Base-by-base conservation (phyloP, 2,113 vertebrate genomes). In the Otus sunia region DNA sequence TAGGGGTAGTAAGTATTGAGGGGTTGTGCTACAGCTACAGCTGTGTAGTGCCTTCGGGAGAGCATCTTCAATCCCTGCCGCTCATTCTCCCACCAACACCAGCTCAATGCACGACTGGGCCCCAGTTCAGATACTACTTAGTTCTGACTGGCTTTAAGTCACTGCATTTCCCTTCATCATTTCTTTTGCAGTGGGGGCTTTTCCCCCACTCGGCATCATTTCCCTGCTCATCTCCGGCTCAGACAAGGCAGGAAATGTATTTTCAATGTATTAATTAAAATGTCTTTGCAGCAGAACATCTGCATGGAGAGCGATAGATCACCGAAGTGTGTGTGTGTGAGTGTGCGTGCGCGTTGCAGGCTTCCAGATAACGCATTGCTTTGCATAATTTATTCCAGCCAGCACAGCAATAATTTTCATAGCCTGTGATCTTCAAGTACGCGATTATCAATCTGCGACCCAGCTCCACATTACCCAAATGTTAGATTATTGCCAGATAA, bases 221-320 rank as follows among this genome's bases (percentile, higher is more conserved):
- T 94, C 66, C 84, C 78, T 64, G 87, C 95, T 97, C 94, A 88
- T 79, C 92, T 88, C 94, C 45, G 37, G 88, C 84, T 86, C 91
- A 88, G 92, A 95, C 87, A 90, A 97, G 90, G 90, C 93, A 95
- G 96, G 94, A 97, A 97, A 96, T 30, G 4, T 90, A 89, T 95
- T 94, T 95, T 96, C 93, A 94, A 94, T 96, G 94, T 94, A 95
- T 96, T 98, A 97, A 98, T 98, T 97, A 97, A 94, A 96, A 82
- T 64, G 86, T 91, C 93, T 97, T 95, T 96, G 92, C 92, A 81
- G 95, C 81, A 82, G 93, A 97, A 97, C 97, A 97, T 97, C 97
- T 97, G 96, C 96, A 97, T 85, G 82, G 89, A 73, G 92, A 92
- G 91, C 36, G 93, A 95, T 94, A 96, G 95, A 95, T 97, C 96